phyloP scores from a whole-genome alignment of 2,888 invertebrate species.

The Zootermopsis nevadensis region DNA sequence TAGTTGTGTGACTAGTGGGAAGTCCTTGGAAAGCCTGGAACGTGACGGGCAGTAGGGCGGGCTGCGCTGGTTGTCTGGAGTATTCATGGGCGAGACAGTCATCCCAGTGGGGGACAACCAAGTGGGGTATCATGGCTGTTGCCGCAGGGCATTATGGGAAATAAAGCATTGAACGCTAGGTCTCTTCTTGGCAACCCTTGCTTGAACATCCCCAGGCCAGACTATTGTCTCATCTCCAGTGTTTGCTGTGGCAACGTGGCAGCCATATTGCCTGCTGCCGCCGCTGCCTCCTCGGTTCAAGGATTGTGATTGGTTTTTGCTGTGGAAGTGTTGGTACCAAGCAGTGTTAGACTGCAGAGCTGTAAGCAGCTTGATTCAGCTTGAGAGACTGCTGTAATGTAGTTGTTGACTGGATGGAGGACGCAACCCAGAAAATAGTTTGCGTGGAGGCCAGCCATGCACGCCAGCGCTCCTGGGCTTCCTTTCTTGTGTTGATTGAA shows the following conservation, averaged over 20 bases:
- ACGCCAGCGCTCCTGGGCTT: constrained; percentile 11
- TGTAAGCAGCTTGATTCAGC: constrained; percentile 25
- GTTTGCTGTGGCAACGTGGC: constrained; percentile 51
- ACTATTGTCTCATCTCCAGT: constrained; percentile 42
- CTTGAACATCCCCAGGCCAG: constrained; percentile 46
- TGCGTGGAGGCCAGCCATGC: constrained; percentile 36
- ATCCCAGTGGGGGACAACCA: constrained; percentile 40
- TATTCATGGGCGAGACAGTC: constrained; percentile 32
- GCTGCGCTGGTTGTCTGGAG: constrained; percentile 39
- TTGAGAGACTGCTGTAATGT: constrained; percentile 25
- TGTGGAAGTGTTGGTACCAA: constrained; percentile 45
- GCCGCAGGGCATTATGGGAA: constrained; percentile 51
- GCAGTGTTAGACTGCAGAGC: constrained; percentile 39
- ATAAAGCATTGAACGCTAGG: constrained; percentile 48
- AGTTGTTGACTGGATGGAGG: constrained; percentile 37
- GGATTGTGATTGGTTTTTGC: constrained; percentile 51
- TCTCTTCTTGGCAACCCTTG: constrained; percentile 51
- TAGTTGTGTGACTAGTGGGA: constrained; percentile 44
- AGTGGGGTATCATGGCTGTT: constrained; percentile 33
- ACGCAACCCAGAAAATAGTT: constrained; percentile 38
- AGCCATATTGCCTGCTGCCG: constrained; percentile 48
- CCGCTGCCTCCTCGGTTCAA: constrained; percentile 34
- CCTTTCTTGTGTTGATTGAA: constrained; percentile 26
- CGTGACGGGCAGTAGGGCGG: constrained; percentile 51
- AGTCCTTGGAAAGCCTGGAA: constrained; percentile 51